Evolutionary conservation across 1,140 invertebrate genomes (phyloP), one percentile per base, ranked within the genome.

Genomic region (Ceratitis capitata): DNA sequence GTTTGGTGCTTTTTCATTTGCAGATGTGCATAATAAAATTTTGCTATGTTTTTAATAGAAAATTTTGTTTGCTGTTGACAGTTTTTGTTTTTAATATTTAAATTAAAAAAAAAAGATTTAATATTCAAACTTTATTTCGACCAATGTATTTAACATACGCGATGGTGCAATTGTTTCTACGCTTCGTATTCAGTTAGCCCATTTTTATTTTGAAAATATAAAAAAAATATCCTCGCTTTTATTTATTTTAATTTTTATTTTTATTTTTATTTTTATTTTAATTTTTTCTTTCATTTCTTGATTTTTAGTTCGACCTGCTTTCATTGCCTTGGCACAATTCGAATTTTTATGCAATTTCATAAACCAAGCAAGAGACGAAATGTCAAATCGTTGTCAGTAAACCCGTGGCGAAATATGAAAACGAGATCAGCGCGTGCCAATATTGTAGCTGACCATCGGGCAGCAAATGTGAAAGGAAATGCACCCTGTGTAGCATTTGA

Each of bases 1-100:
- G 42, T 42, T 78, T 35, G 69, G 69, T 78, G 69, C 69, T 78
- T 78, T 78, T 39, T 78, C 69, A 78, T 78, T 78, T 78, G 69
- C 69, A 78, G 69, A 47, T 78, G 69, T 42, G 69, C 69, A 78
- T 78, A 45, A 45, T 78, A 39, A 19, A 78, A 78, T 78, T 78
- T 7, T 45, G 19, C 69, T 78, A 78, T 78, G 69, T 14, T 45
- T 23, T 45, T 78, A 45, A 78, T 26, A 23, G 39, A 26, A n/a
- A 42, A 45, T 47, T 45, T 42, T 78, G 69, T 45, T 42, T 78
- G 69, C 6, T 42, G 69, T 45, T 42, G 69, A 78, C 19, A 78
- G 69, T 78, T 78, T 78, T 78, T 78, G 64, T 39, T 69, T 78
- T 78, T 78, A 23, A 78, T 45, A 78, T 78, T 45, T 78, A 78